Evolutionary conservation across 2,113 vertebrate genomes (phyloP).

Genomic region (Forbesichthys papilliferus): DNA sequence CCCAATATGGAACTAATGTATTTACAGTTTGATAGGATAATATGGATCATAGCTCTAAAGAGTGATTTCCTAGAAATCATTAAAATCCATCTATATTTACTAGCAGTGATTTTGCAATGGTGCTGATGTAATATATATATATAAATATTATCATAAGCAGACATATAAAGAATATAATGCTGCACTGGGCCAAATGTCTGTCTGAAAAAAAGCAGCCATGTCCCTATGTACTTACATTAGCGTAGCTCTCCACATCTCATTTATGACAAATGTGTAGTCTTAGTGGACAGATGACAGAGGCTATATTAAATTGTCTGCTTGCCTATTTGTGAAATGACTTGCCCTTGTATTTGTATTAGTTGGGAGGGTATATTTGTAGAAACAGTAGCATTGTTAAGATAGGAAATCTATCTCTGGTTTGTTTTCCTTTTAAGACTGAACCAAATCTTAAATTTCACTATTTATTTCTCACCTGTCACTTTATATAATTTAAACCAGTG

Average conservation of each 20-base stretch:
- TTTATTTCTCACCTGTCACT: not conserved
- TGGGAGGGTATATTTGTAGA: conserved; percentile 2
- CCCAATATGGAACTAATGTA: not conserved
- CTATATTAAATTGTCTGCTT: conserved; percentile 38
- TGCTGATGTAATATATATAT: not conserved
- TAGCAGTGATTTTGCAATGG: too few relatives aligned
- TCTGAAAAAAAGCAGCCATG: conserved; percentile 15
- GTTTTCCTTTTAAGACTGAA: not conserved
- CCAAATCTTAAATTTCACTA: too few relatives aligned
- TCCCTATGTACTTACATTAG: not conserved
- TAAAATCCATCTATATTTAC: not conserved
- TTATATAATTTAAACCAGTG: not conserved
- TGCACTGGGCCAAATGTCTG: conserved; percentile 16
- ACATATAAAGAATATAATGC: not conserved
- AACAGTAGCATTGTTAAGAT: conserved; percentile 2
- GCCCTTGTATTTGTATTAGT: conserved; percentile 35
- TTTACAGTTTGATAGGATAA: too few relatives aligned
- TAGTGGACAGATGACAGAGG: conserved; percentile 24
- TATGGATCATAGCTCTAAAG: too few relatives aligned
- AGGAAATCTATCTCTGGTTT: not conserved
- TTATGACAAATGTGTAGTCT: conserved; percentile 14
- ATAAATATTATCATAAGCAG: not conserved
- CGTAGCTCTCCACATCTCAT: conserved; percentile 24
- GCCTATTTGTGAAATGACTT: conserved; percentile 37
- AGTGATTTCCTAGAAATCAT: not conserved